phyloP scores from a whole-genome alignment of 2,888 invertebrate genomes.

The Acleris sparsana region DNA sequence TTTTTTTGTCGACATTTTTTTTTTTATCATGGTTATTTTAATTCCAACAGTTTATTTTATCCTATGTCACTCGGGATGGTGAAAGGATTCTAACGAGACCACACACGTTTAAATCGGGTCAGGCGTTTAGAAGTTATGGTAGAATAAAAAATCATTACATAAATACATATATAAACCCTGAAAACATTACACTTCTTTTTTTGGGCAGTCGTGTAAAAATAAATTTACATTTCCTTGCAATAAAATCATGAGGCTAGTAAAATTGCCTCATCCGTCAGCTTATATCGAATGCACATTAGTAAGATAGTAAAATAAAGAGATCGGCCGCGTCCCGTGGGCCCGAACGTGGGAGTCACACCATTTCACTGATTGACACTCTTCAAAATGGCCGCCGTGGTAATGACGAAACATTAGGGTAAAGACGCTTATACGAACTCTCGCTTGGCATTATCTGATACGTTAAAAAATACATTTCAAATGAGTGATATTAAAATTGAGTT shows the following conservation, averaged over 20 bases:
- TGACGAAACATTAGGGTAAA: conserved; percentile 29
- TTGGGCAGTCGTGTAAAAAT: too few relatives aligned
- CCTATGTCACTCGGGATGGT: too few relatives aligned
- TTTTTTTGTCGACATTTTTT: too few relatives aligned
- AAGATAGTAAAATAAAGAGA: conserved; percentile 28
- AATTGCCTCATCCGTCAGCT: not conserved
- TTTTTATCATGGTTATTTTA: too few relatives aligned
- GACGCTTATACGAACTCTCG: conserved; percentile 19
- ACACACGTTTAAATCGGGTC: too few relatives aligned
- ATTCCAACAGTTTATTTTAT: too few relatives aligned
- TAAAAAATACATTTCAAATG: conserved; percentile 16
- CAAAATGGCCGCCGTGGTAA: conserved; percentile 26
- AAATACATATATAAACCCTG: too few relatives aligned
- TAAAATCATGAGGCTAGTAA: not conserved
- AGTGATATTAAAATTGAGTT: conserved; percentile 23
- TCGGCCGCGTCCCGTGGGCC: conserved; percentile 13
- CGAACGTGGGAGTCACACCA: conserved; percentile 30
- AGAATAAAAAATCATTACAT: too few relatives aligned
- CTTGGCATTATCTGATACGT: conserved; percentile 13
- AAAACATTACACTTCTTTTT: too few relatives aligned
- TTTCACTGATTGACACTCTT: conserved; percentile 35
- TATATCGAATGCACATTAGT: conserved; percentile 16
- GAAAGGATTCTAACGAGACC: too few relatives aligned
- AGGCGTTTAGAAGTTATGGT: too few relatives aligned
- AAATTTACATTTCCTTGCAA: not conserved